Conservation (phyloP, 2,888 invertebrate genomes). For the Cephus nigrinus region DNA sequence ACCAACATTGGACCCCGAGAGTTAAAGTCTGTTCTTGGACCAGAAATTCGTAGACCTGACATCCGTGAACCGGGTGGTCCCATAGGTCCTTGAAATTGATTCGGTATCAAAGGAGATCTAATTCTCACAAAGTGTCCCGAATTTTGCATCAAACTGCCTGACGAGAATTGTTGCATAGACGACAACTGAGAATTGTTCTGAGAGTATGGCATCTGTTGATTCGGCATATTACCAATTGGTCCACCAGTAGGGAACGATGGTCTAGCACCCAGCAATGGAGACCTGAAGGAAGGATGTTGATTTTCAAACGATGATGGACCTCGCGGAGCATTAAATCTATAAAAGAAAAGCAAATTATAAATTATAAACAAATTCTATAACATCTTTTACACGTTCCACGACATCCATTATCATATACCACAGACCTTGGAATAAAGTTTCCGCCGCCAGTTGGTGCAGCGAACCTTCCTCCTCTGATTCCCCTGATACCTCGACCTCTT, state of each 20-base stretch:
- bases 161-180: conserved; percentile 12
- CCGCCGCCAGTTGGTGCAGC: conserved; percentile 38
- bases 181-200: conserved; percentile 35
- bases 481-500: conserved; percentile 46
- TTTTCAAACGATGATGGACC: conserved; percentile 34
- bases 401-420: background rate
- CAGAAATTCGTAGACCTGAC: conserved; percentile 33
- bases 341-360: conserved; percentile 4
- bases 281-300: conserved; percentile 38
- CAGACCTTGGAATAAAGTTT: conserved; percentile 50
- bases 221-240: conserved; percentile 37
- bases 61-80: conserved; percentile 36
- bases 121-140: conserved; percentile 48
- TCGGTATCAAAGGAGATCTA: conserved; percentile 43
- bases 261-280: conserved; percentile 50
- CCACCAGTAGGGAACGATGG: conserved; percentile 46
- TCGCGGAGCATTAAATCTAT: conserved; percentile 34
- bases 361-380: background rate
- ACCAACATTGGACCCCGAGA: conserved; percentile 40
- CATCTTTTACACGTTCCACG: background rate
- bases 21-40: conserved; percentile 49
- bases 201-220: conserved; percentile 48
- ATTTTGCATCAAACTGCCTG: conserved; percentile 26
- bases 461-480: conserved; percentile 50
- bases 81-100: conserved; percentile 48